Evolutionary conservation across 2,888 invertebrate species (phyloP).

Genomic region (Calephelis perditalis): DNA sequence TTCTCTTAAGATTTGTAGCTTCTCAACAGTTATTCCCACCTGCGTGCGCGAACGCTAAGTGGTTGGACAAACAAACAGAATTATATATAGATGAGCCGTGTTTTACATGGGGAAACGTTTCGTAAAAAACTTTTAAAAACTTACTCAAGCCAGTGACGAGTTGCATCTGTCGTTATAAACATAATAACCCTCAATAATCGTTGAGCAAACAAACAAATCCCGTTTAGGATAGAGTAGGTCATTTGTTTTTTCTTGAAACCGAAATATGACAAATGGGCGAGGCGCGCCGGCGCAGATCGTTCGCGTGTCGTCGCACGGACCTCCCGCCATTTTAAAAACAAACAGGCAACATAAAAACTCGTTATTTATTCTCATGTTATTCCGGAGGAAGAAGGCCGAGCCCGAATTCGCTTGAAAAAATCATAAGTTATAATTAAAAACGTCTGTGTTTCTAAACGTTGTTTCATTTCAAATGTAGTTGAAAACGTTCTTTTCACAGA

Average conservation of each 20-base stretch:
- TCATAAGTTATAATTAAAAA: slow-evolving; percentile 75
- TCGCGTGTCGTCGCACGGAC: slow-evolving; percentile 77
- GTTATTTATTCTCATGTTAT: slow-evolving; percentile 75
- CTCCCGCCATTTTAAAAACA: slow-evolving; percentile 79
- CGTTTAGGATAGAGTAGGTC: slow-evolving; percentile 66
- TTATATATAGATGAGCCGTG: slow-evolving; percentile 14
- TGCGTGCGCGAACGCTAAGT: slow-evolving; percentile 45
- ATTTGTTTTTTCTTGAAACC: slow-evolving; percentile 72
- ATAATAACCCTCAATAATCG: slow-evolving; percentile 69
- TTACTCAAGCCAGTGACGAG: slow-evolving; percentile 37
- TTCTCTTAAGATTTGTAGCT: slow-evolving; percentile 43
- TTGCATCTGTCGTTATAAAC: slow-evolving; percentile 63
- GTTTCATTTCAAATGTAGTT: not conserved
- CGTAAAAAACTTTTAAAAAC: not conserved
- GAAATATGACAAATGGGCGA: slow-evolving; percentile 76
- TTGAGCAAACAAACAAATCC: slow-evolving; percentile 70
- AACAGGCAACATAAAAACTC: slow-evolving; percentile 74
- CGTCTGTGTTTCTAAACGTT: slow-evolving; percentile 39
- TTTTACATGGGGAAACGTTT: slow-evolving; percentile 9
- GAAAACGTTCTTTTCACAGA: not conserved
- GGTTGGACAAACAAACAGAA: slow-evolving; percentile 37
- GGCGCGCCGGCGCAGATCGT: slow-evolving; percentile 54
- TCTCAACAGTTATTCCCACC: slow-evolving; percentile 49
- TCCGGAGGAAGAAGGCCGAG: slow-evolving; percentile 67
- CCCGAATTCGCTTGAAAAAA: slow-evolving; percentile 72